Percentiles rank a stretch among this genome's conserved stretches.
These are phyloP conservation scores for Arctocebus calabarensis DNA, from an alignment of 2,797 vertebrate genomes.

Conservation along the genomic window DNA sequence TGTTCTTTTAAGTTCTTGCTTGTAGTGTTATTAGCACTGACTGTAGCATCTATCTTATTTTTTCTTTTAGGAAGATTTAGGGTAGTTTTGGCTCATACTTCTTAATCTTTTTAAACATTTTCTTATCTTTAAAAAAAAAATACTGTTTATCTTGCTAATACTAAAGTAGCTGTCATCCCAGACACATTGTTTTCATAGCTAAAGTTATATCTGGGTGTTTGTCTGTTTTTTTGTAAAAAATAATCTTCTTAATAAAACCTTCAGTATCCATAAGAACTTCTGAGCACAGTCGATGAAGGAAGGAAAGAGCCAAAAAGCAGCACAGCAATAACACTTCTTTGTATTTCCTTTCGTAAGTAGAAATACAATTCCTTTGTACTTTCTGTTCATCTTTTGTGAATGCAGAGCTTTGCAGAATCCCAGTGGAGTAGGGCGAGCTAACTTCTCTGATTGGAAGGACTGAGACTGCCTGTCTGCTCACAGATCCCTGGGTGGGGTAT, in stretches of 20 bases:
- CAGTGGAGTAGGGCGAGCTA: not conserved
- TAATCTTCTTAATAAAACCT: constrained; percentile 37
- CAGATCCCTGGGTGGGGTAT: not conserved
- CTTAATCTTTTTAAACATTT: not conserved
- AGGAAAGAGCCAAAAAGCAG: not conserved
- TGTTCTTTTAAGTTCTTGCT: not conserved
- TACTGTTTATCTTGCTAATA: not conserved
- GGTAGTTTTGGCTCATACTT: not conserved
- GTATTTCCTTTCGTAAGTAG: not conserved
- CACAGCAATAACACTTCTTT: not conserved
- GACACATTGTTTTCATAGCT: not conserved
- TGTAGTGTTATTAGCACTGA: not conserved
- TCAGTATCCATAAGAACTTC: not conserved
- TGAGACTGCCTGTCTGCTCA: not conserved
- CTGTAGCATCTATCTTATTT: not conserved
- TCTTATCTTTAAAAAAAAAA: not conserved
- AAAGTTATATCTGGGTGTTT: constrained; percentile 41
- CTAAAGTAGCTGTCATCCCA: not conserved
- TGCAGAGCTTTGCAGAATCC: not conserved
- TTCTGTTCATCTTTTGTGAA: not conserved
- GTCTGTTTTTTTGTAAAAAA: constrained; percentile 37
- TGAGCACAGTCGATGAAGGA: not conserved
- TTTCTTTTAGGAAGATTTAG: not conserved
- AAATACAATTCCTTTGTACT: not conserved
- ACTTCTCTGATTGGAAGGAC: not conserved